A percentile compares a stretch with the other conserved stretches of the same genome.
These are phyloP conservation scores for Frankliniella intonsa DNA, from an alignment of 2,888 invertebrate species.

Conservation along the genomic window DNA sequence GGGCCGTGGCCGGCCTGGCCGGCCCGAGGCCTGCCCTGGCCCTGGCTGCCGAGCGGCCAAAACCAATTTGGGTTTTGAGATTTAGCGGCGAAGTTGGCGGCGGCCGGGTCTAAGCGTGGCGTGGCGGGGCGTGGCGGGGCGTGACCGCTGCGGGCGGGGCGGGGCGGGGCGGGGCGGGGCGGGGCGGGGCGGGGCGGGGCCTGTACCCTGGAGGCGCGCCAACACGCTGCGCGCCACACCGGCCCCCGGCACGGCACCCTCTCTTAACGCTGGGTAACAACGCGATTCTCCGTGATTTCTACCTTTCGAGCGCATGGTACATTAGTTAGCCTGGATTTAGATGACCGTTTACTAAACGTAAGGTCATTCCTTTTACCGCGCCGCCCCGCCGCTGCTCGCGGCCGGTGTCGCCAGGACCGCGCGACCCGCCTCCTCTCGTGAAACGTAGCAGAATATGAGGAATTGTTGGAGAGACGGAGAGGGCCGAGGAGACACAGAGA, in stretches of 20 bases:
- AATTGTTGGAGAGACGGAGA: not conserved
- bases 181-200: not conserved
- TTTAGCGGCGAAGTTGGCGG: conserved; percentile 2
- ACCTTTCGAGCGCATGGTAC: not conserved
- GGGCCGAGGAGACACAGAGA: too few species aligned
- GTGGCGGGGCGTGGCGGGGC: too few species aligned
- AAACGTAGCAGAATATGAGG: not conserved
- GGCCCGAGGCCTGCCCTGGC: not conserved
- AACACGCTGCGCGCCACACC: not conserved
- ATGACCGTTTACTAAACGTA: not conserved
- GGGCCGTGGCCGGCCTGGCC: not conserved
- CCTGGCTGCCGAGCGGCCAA: not conserved
- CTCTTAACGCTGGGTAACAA: not conserved
- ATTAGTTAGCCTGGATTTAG: not conserved
- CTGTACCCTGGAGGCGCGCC: not conserved
- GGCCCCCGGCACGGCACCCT: not conserved
- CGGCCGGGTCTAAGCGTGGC: not conserved
- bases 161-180: not conserved
- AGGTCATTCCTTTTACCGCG: not conserved
- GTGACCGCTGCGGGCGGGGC: not conserved
- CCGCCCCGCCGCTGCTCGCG: too few species aligned
- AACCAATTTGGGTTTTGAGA: conserved; percentile 26
- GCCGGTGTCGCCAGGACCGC: too few species aligned
- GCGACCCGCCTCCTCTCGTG: not conserved
- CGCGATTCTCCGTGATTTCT: not conserved